Evolutionary conservation across 1,140 invertebrate species (phyloP).

Genomic region (Medauroidea extradentata): DNA sequence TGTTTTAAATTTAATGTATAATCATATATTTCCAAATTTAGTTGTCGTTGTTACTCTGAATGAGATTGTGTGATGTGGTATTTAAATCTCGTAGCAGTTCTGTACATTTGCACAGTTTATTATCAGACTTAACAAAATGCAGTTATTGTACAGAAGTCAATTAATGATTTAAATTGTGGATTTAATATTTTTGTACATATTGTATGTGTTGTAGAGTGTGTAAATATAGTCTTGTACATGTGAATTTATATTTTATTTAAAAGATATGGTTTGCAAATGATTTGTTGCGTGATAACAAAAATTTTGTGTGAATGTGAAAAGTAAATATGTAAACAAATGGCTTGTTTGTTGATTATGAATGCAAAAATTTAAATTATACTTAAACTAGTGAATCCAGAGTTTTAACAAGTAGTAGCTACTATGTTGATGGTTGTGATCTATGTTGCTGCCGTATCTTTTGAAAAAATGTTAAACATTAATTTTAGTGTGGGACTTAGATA

Average conservation of each 20-base stretch:
- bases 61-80: conserved; percentile 11
- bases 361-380: conserved; percentile 1
- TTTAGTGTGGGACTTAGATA: too few species aligned
- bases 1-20: conserved; percentile 16
- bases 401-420: background rate
- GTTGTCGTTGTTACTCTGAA: conserved; percentile 11
- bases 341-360: conserved; percentile 3
- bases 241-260: conserved; percentile 41
- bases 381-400: background rate
- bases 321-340: conserved; percentile 1
- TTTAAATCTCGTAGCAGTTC: conserved; percentile 14
- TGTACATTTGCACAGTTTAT: conserved; percentile 35
- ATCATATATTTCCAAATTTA: conserved; percentile 9
- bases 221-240: conserved; percentile 39
- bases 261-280: conserved; percentile 43
- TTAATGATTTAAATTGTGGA: conserved; percentile 41
- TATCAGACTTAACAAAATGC: conserved; percentile 27
- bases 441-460: conserved; percentile 9
- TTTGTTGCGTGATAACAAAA: conserved; percentile 27
- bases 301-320: conserved; percentile 11
- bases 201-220: conserved; percentile 44
- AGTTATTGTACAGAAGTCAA: conserved; percentile 49
- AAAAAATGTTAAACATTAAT: conserved; percentile 9
- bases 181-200: conserved; percentile 51
- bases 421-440: conserved; percentile 4